Percentiles rank a stretch among this genome's conserved stretches.
These are phyloP conservation scores for Anabas testudineus DNA, from an alignment of 2,797 vertebrate genomes.

Conservation along the genomic window DNA sequence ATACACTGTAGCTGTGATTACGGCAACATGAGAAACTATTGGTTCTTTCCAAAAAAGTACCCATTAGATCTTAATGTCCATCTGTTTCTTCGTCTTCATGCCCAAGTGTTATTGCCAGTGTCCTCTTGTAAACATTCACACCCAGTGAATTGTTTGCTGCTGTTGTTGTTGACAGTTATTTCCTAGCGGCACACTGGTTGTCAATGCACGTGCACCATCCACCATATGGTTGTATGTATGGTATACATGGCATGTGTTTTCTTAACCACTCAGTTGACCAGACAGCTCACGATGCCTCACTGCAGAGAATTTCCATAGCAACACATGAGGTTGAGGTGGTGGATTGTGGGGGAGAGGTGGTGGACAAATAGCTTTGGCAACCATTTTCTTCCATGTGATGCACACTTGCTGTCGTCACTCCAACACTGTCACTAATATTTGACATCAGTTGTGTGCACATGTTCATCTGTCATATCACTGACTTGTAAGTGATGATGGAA, in stretches of 20 bases:
- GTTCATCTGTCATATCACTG: slow-evolving; percentile 4
- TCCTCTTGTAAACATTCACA: slow-evolving; percentile 41
- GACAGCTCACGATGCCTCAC: slow-evolving; percentile 27
- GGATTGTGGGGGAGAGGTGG: too few relatives aligned
- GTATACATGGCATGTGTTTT: slow-evolving; percentile 8
- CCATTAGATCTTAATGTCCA: slow-evolving; percentile 58
- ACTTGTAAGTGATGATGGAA: background rate
- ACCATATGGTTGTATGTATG: slow-evolving; percentile 41
- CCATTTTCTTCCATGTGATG: slow-evolving; percentile 8
- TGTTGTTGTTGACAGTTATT: slow-evolving; percentile 44
- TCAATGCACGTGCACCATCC: slow-evolving; percentile 4
- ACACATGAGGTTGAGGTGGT: slow-evolving; percentile 23
- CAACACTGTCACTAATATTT: slow-evolving; percentile 20
- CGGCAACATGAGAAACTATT: slow-evolving; percentile 30
- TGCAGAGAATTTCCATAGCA: slow-evolving; percentile 63
- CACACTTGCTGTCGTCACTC: slow-evolving; percentile 14
- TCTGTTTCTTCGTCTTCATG: slow-evolving; percentile 46
- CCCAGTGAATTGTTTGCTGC: slow-evolving; percentile 43
- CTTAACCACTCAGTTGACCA: slow-evolving; percentile 42
- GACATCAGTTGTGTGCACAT: background rate
- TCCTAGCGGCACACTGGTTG: slow-evolving; percentile 21
- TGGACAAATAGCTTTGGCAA: slow-evolving; percentile 41
- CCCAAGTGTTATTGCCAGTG: slow-evolving; percentile 30
- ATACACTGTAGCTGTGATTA: slow-evolving; percentile 26
- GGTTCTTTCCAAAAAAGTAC: slow-evolving; percentile 22